phyloP scores from a whole-genome alignment of 2,888 invertebrate genomes.

The Apoda limacodes region DNA sequence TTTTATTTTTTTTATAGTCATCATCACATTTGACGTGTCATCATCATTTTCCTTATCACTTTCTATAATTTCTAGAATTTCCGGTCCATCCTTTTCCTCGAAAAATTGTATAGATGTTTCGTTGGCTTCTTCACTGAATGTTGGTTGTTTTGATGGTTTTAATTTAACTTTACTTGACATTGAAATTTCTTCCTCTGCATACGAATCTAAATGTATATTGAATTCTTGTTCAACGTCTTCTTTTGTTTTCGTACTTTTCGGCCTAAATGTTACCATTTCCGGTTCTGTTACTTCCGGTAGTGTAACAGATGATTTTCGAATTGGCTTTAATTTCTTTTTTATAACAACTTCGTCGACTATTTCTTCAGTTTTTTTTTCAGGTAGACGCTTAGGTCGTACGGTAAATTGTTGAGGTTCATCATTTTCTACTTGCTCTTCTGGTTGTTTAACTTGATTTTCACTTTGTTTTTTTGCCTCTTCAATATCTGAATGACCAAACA shows the following conservation, averaged over 20 bases:
- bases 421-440: slow-evolving; percentile 29
- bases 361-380: slow-evolving; percentile 62
- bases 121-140: slow-evolving; percentile 81
- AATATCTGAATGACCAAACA: slow-evolving; percentile 47
- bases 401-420: slow-evolving; percentile 52
- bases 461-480: slow-evolving; percentile 12
- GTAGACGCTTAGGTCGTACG: slow-evolving; percentile 47
- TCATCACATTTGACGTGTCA: slow-evolving; percentile 38
- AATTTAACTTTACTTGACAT: slow-evolving; percentile 86
- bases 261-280: slow-evolving; percentile 84
- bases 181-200: slow-evolving; percentile 89
- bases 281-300: slow-evolving; percentile 80
- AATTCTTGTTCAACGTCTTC: slow-evolving; percentile 93
- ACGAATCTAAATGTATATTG: slow-evolving; percentile 85
- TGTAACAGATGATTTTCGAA: slow-evolving; percentile 74
- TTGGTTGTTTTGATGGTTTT: slow-evolving; percentile 78
- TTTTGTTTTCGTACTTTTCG: slow-evolving; percentile 80
- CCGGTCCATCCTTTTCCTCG: slow-evolving; percentile 52
- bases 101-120: slow-evolving; percentile 79
- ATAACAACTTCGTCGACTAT: slow-evolving; percentile 75
- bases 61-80: slow-evolving; percentile 57
- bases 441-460: slow-evolving; percentile 24
- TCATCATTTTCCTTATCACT: slow-evolving; percentile 59
- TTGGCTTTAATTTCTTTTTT: slow-evolving; percentile 78
- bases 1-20: slow-evolving; percentile 51